Evolutionary conservation across 2,113 vertebrate species (phyloP).

Genomic region (Daphoenositta chrysoptera): DNA sequence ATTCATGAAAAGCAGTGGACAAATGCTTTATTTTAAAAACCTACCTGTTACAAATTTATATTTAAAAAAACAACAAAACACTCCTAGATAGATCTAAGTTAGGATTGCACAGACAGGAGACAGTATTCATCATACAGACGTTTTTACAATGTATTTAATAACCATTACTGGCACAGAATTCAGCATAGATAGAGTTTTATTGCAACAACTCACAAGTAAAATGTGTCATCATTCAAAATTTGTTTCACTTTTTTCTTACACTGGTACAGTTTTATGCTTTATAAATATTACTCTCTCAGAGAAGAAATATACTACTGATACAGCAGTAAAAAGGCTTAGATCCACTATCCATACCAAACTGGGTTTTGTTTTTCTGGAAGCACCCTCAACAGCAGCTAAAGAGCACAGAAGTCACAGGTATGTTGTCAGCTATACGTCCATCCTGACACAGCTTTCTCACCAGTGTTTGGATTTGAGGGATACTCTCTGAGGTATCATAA

Average conservation of each 20-base stretch:
- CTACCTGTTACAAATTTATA: neutral
- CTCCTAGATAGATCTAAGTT: neutral
- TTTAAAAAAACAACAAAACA: rapidly evolving
- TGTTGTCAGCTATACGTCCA: neutral
- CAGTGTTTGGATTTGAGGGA: neutral
- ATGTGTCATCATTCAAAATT: neutral
- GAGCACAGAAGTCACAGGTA: neutral
- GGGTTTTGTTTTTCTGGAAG: neutral
- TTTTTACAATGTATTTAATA: neutral
- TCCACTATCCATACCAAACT: neutral
- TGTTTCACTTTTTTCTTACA: neutral
- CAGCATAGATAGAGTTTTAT: neutral
- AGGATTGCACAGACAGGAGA: neutral
- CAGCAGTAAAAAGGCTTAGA: neutral
- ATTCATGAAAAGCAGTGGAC: neutral
- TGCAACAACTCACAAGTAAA: neutral
- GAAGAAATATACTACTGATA: neutral
- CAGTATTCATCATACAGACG: neutral
- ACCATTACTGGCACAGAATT: neutral
- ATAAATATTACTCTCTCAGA: neutral
- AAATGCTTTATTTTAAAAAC: neutral
- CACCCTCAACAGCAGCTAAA: neutral
- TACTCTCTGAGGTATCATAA: neutral
- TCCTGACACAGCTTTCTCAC: neutral
- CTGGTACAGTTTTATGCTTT: neutral